Evolutionary conservation across 2,113 vertebrate genomes (phyloP), one percentile per base, ranked within the genome.

Genomic region (Gymnobelideus leadbeateri): DNA sequence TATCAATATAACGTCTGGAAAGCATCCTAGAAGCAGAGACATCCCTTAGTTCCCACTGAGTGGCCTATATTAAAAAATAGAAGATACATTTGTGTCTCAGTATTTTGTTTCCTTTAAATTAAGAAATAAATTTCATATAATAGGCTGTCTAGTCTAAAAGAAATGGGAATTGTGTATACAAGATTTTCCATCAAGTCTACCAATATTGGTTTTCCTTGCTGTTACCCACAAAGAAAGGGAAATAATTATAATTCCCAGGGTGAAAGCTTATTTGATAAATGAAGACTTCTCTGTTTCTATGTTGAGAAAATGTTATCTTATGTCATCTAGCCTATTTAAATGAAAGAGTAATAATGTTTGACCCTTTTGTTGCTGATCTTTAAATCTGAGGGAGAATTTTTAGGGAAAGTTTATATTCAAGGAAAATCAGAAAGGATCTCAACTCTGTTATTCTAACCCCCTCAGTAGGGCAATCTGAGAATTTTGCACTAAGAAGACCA

Each of bases 71-170:
- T 94, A 53, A 95, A 92, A 49, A 93, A 93, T 28, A 8, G 37
- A 43, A 89, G 14, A 47, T 25, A 91, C 47, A 61, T 77, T 89
- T 95, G 4, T 47, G 47, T 90, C 37, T 96, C 8, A 90, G 52
- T 24, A 51, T 8, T 93, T 94, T 51, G 25, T 77, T 95, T 24
- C 61, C n/a, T 90, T 91, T 61, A 89, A 96, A 96, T 84, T 21
- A 93, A 91, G 9, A 84, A 92, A 31, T 53, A 94, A 92, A 95
- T 24, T 91, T 95, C 51, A 21, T 77, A 77, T 51, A 61, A 93
- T 25, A 84, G n/a, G 24, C 47, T 89, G 2, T 9, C 1, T 92
- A 37, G 52, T 96, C 84, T 77, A 57, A 89, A 92, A 84, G n/a
- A 93, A 89, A 93, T 94, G 68, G 37, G 77, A 93, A 93, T 68